Evolutionary conservation across 2,888 invertebrate genomes (phyloP).

Genomic region (Vanessa cardui): DNA sequence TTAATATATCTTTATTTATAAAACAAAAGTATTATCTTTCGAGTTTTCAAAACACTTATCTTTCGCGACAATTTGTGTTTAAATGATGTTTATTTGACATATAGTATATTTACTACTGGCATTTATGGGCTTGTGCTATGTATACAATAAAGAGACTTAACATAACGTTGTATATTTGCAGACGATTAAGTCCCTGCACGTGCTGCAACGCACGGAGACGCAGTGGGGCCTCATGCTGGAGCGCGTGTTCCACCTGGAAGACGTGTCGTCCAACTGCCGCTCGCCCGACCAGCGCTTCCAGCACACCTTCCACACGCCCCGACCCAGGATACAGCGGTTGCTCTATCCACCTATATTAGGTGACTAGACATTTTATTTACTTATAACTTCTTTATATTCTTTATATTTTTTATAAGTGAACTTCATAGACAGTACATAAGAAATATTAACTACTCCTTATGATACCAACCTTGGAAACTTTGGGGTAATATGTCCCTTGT

Average conservation of each 20-base stretch:
- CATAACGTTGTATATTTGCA: constrained; percentile 49
- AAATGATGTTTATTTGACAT: no score
- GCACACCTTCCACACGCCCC: constrained; percentile 86
- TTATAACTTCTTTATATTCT: no score
- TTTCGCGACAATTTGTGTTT: no score
- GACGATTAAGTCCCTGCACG: constrained; percentile 94
- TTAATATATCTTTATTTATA: no score
- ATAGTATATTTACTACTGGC: no score
- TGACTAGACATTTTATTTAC: constrained; percentile 50
- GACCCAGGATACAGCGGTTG: constrained; percentile 82
- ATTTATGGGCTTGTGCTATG: not conserved
- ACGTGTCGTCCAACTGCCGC: constrained; percentile 89
- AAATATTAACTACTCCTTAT: no score
- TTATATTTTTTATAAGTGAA: no score
- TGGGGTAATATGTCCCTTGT: no score
- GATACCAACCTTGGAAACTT: no score
- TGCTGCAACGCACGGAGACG: constrained; percentile 95
- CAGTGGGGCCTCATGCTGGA: constrained; percentile 95
- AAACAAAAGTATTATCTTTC: no score
- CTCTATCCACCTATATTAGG: constrained; percentile 87
- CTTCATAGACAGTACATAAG: no score
- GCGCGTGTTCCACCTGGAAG: constrained; percentile 92
- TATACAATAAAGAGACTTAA: not conserved
- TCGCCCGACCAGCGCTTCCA: constrained; percentile 83
- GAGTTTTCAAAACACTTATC: no score